A percentile compares a stretch with the other conserved stretches of the same genome.
Evolutionary conservation across 2,888 invertebrate species (phyloP).

Genomic region (Pyrrhosoma nymphula): DNA sequence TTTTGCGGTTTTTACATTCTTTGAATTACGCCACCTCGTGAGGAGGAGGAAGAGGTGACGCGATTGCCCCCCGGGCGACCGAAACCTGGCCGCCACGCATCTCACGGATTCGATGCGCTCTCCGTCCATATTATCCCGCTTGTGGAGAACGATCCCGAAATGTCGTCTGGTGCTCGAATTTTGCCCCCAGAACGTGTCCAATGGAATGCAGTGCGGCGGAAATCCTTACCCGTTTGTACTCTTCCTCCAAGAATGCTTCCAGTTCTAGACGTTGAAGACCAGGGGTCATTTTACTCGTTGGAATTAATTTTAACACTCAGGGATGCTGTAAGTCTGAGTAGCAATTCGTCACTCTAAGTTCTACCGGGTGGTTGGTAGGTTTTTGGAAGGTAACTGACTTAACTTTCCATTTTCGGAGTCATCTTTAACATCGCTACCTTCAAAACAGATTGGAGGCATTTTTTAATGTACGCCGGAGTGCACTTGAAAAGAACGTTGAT

Average conservation of each 20-base stretch:
- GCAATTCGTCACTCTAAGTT: too few species aligned
- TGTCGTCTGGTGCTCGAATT: not conserved
- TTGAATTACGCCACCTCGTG: not conserved
- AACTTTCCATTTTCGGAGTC: too few species aligned
- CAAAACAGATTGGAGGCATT: too few species aligned
- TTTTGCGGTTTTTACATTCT: not conserved
- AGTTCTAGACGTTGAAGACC: not conserved
- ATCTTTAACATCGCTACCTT: too few species aligned
- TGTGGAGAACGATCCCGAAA: not conserved
- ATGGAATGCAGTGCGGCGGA: constrained; percentile 9
- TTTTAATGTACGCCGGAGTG: too few species aligned
- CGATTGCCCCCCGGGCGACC: not conserved
- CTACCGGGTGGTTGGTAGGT: too few species aligned
- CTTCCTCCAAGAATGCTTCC: not conserved
- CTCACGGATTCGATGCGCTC: not conserved
- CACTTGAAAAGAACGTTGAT: too few species aligned
- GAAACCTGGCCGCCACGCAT: not conserved
- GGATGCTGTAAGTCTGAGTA: too few species aligned
- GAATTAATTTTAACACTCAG: too few species aligned
- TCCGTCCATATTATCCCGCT: not conserved
- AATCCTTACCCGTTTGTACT: not conserved
- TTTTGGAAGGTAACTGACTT: too few species aligned
- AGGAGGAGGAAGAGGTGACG: not conserved
- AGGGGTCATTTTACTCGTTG: not conserved
- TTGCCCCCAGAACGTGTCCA: not conserved